Conservation (phyloP, 2,797 vertebrate genomes). For the Meda fulgida region DNA sequence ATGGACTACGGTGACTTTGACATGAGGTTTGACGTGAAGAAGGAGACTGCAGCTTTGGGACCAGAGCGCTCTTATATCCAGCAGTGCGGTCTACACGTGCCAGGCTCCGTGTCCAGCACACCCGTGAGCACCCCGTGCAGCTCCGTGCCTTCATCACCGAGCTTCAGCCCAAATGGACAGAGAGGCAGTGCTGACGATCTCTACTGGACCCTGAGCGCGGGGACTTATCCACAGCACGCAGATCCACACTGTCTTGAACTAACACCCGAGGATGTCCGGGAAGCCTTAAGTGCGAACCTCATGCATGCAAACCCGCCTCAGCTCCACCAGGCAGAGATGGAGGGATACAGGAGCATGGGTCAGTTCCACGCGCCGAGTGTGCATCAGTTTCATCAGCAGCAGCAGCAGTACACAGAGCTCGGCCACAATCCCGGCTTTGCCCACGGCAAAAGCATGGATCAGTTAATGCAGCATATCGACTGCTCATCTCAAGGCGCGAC, state of each 20-base stretch:
- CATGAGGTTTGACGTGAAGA: slow-evolving; percentile 97
- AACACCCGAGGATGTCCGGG: slow-evolving; percentile 94
- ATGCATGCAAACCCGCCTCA: slow-evolving; percentile 82
- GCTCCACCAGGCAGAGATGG: slow-evolving; percentile 85
- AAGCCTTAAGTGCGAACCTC: slow-evolving; percentile 89
- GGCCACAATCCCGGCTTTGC: slow-evolving; percentile 80
- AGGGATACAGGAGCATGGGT: slow-evolving; percentile 83
- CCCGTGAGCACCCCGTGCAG: slow-evolving; percentile 96
- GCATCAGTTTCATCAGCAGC: slow-evolving; percentile 79
- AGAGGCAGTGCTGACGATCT: slow-evolving; percentile 91
- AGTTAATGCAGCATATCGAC: slow-evolving; percentile 83
- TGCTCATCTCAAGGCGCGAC: slow-evolving; percentile 75
- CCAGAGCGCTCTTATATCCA: slow-evolving; percentile 86
- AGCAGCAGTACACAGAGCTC: slow-evolving; percentile 82
- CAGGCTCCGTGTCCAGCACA: slow-evolving; percentile 94
- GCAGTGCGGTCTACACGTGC: slow-evolving; percentile 89
- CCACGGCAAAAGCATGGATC: slow-evolving; percentile 81
- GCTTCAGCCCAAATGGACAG: slow-evolving; percentile 91
- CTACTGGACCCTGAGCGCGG: slow-evolving; percentile 94
- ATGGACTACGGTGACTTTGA: slow-evolving; percentile 96
- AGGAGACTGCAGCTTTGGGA: slow-evolving; percentile 85
- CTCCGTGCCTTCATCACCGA: slow-evolving; percentile 95
- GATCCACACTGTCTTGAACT: slow-evolving; percentile 92
- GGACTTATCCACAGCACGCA: slow-evolving; percentile 88
- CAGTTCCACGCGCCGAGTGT: slow-evolving; percentile 82